Conservation (phyloP, 2,888 invertebrate species). For the Archips crataeganus region DNA sequence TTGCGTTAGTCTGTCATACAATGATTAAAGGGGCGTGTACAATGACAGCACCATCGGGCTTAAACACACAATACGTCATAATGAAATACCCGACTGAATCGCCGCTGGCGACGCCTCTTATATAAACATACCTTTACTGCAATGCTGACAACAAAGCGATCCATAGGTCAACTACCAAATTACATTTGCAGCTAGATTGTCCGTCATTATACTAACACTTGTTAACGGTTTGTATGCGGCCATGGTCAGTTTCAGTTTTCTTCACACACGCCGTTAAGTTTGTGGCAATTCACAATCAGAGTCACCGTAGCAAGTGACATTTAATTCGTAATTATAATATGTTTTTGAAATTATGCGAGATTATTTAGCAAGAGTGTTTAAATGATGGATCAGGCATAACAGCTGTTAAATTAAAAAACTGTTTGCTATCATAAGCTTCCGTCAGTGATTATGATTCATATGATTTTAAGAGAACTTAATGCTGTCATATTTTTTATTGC, state of each 20-base stretch:
- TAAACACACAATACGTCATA: conserved; percentile 26
- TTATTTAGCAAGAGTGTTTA: conserved; percentile 10
- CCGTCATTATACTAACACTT: neutral
- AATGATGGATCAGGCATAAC: neutral
- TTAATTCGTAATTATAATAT: conserved; percentile 14
- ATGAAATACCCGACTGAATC: conserved; percentile 16
- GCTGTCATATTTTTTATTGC: neutral
- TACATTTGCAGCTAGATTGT: conserved; percentile 4
- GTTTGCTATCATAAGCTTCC: neutral
- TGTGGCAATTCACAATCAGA: conserved; percentile 2
- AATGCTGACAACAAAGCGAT: conserved; percentile 19
- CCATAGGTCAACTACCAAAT: conserved; percentile 17
- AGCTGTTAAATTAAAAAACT: neutral
- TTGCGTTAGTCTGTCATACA: conserved; percentile 11
- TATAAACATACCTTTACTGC: conserved; percentile 16
- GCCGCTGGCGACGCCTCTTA: conserved; percentile 18
- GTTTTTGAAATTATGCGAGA: conserved; percentile 1
- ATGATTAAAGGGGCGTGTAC: conserved; percentile 25
- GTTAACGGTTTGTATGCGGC: neutral
- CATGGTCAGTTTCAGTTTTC: conserved; percentile 4
- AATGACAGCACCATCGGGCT: conserved; percentile 13
- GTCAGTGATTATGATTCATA: conserved; percentile 1
- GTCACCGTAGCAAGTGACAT: conserved; percentile 21
- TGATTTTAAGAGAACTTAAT: neutral
- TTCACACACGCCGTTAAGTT: neutral